Conservation (phyloP, 2,888 invertebrate genomes). For the Noctua pronuba region DNA sequence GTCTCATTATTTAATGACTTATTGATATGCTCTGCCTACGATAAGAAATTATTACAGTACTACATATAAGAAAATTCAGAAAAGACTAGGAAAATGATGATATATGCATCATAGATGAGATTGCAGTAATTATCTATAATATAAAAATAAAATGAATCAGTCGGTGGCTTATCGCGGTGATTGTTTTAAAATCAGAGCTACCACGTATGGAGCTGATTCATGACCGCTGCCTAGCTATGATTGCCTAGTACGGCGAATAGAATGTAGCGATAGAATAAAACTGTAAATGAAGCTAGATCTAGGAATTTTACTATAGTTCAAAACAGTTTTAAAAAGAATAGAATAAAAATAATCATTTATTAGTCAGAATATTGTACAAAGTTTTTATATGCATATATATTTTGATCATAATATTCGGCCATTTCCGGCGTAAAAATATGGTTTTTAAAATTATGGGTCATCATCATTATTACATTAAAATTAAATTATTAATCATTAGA, state of each 20-base stretch:
- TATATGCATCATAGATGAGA: neutral
- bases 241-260: conserved; percentile 11
- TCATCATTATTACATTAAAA: too few relatives aligned
- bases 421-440: too few relatives aligned
- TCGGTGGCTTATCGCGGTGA: neutral
- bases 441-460: too few relatives aligned
- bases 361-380: too few relatives aligned
- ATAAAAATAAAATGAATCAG: neutral
- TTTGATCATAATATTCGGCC: too few relatives aligned
- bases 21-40: too few relatives aligned
- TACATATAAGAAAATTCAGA: neutral
- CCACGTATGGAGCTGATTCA: conserved; percentile 25
- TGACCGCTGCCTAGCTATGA: neutral
- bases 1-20: too few relatives aligned
- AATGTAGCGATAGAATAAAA: neutral
- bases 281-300: neutral
- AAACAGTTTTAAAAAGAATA: too few relatives aligned
- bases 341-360: too few relatives aligned
- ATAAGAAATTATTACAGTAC: too few relatives aligned
- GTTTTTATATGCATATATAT: too few relatives aligned
- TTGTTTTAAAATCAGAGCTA: conserved; percentile 11
- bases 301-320: neutral
- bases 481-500: too few relatives aligned
- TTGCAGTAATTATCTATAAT: neutral
- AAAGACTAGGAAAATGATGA: neutral